Percentiles rank a stretch among this genome's conserved stretches.
Conservation (phyloP, 2,888 invertebrate species). For the Holacanthella duospinosa region DNA sequence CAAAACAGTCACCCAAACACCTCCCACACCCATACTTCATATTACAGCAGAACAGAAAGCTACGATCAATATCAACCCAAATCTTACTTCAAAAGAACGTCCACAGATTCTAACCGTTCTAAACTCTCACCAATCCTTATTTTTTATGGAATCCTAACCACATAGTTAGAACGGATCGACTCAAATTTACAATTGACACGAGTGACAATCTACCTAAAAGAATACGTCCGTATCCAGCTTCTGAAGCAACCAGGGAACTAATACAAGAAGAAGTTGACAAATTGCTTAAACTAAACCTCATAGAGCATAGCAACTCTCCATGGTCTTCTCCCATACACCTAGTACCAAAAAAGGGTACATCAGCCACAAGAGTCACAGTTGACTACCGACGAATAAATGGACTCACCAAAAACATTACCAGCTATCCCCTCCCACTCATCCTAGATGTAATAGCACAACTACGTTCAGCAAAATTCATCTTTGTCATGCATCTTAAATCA, state of each 20-base stretch:
- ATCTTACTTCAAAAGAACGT: not conserved
- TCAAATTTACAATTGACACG: not conserved
- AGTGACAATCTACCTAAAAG: not conserved
- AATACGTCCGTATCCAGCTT: too few relatives aligned
- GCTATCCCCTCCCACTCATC: too few relatives aligned
- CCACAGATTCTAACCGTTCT: too few relatives aligned
- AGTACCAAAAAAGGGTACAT: not conserved
- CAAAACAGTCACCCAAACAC: not conserved
- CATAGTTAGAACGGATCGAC: not conserved
- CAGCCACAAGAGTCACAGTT: not conserved
- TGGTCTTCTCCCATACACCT: too few relatives aligned
- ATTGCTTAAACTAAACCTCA: too few relatives aligned
- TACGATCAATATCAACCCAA: not conserved
- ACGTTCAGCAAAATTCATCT: not conserved
- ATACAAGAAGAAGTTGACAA: not conserved
- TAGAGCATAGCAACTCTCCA: too few relatives aligned
- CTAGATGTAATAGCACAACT: not conserved
- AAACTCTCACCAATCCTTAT: too few relatives aligned
- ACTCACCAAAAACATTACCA: not conserved
- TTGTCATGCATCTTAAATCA: not conserved
- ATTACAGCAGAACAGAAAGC: not conserved
- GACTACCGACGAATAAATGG: not conserved
- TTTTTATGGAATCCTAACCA: not conserved
- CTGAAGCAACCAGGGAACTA: not conserved
- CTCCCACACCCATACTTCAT: not conserved